Evolutionary conservation across 2,888 invertebrate species (phyloP), one percentile per base, ranked within the genome.

Genomic region (Dascillus cervinus): DNA sequence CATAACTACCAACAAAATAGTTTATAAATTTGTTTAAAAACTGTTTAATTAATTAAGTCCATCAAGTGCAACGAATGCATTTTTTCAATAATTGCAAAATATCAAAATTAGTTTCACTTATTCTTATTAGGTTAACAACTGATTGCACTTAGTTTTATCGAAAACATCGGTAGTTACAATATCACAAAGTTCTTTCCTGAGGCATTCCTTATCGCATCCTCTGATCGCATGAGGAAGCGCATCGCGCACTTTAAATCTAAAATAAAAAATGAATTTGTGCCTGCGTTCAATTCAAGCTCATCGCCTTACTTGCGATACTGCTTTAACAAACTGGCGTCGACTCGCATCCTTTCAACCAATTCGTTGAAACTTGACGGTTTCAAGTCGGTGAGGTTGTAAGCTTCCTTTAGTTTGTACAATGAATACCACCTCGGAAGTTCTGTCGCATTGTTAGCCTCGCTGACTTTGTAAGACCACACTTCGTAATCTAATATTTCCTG

Each of bases 401-500:
- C 72, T 27, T 74, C 69, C 45, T 71, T 75, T 47, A 88, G 81
- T 9, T 77, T 72, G 55, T 88, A 89, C 9, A 84, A 73, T 55
- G 75, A 69, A 49, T 72, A 76, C 87, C 88, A 88, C 4, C 65
- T 63, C 0, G 86, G 83, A 13, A 62, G 46, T 2, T 69, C 51
- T 0, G 75, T 71, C 1, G 66, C 22, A 6, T 70, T 53, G 56
- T 85, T 86, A 0, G 86, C 83, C 53, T 72, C 71, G 0, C 80
- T 80, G 12, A 89, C 57, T 58, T 88, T 83, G 55, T 82, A 79
- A n/a, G 75, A 76, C 69, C 77, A 88, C 30, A 79, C 80, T 3
- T 77, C 70, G 32, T 78, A 76, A 51, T 80, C 77, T 22, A 72
- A 55, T 1, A 83, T 75, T 44, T 65, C 67, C 81, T 81, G 22